phyloP scores from a whole-genome alignment of 2,888 invertebrate species.

The Limnephilus marmoratus region DNA sequence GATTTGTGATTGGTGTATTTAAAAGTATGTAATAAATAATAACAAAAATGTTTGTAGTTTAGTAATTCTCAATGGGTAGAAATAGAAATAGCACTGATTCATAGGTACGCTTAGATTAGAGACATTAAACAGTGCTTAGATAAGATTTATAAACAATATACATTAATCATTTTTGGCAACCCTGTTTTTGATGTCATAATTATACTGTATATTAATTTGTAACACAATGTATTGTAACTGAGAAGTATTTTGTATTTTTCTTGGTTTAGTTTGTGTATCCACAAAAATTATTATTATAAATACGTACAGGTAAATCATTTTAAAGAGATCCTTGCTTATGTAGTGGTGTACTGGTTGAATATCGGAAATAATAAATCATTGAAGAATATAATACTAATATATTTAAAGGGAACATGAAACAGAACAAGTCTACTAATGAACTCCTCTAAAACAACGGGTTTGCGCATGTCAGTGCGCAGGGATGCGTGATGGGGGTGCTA shows the following conservation, averaged over 20 bases:
- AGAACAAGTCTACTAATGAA: too few relatives aligned
- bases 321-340: too few relatives aligned
- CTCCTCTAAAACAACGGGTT: too few relatives aligned
- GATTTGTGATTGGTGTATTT: slow-evolving; percentile 6
- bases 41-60: background rate
- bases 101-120: background rate
- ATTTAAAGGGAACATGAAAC: too few relatives aligned
- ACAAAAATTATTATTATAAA: background rate
- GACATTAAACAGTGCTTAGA: background rate
- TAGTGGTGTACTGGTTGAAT: too few relatives aligned
- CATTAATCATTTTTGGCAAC: background rate
- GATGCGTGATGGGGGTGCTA: too few relatives aligned
- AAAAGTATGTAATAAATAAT: background rate
- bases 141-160: background rate
- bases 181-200: background rate
- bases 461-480: too few relatives aligned
- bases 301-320: background rate
- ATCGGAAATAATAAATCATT: too few relatives aligned
- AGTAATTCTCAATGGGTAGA: background rate
- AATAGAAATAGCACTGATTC: background rate
- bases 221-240: background rate
- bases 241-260: background rate
- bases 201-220: background rate
- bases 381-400: too few relatives aligned
- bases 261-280: background rate